Conservation (phyloP, 2,888 invertebrate genomes). For the Stenolophus ochropezus region DNA sequence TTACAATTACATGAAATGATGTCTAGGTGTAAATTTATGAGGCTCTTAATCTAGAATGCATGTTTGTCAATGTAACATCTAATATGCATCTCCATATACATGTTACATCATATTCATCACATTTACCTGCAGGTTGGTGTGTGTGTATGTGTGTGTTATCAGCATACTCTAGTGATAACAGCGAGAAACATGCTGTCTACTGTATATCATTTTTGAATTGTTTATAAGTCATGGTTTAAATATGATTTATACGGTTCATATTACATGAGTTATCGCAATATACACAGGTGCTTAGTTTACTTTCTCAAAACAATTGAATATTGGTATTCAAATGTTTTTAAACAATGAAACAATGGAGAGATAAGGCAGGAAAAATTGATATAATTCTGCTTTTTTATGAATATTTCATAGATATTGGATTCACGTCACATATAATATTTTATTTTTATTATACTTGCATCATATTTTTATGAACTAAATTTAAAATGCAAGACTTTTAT, state of each 20-base stretch:
- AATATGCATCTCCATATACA: too few relatives aligned
- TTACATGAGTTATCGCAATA: neutral
- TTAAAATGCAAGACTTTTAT: too few relatives aligned
- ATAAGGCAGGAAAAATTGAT: neutral
- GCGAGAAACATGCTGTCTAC: neutral
- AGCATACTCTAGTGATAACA: neutral
- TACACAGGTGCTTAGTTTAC: neutral
- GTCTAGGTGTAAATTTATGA: too few relatives aligned
- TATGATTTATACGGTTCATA: neutral
- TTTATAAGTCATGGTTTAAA: neutral
- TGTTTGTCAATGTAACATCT: too few relatives aligned
- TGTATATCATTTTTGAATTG: neutral
- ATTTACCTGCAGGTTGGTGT: neutral
- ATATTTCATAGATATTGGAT: too few relatives aligned
- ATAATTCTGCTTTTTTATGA: too few relatives aligned
- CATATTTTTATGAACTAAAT: too few relatives aligned
- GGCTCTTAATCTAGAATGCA: too few relatives aligned
- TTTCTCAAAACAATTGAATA: neutral
- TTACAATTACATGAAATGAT: too few relatives aligned
- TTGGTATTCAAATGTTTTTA: neutral
- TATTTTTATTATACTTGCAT: too few relatives aligned
- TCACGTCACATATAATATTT: too few relatives aligned
- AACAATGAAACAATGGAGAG: neutral
- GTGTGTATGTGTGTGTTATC: neutral
- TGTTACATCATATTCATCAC: neutral